Evolutionary conservation across 2,888 invertebrate genomes (phyloP).

Genomic region (Pseudoips prasinana): DNA sequence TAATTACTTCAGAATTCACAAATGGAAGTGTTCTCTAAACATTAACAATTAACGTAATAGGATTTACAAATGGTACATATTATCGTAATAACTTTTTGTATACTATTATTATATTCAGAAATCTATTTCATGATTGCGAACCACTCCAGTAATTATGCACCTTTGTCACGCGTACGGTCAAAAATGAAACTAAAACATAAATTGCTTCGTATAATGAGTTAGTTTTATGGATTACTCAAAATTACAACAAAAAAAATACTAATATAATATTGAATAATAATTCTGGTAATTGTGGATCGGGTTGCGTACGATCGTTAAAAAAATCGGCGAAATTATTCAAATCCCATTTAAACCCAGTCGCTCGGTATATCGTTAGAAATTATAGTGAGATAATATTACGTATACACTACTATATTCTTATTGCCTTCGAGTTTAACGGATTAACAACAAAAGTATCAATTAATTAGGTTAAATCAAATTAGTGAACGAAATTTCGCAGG

Average conservation of each 20-base stretch:
- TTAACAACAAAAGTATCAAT: background rate
- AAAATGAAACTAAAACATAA: constrained; percentile 32
- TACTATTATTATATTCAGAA: constrained; percentile 30
- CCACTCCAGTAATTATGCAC: constrained; percentile 28
- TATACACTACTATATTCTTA: constrained; percentile 25
- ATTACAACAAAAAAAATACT: constrained; percentile 29
- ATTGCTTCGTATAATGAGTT: constrained; percentile 34
- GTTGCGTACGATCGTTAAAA: constrained; percentile 29
- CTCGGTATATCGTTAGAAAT: constrained; percentile 20
- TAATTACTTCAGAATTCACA: constrained; percentile 19
- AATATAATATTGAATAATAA: constrained; percentile 31
- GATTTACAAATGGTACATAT: constrained; percentile 28
- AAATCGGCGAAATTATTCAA: constrained; percentile 28
- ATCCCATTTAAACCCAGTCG: constrained; percentile 32
- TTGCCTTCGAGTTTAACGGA: constrained; percentile 11
- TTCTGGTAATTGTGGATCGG: constrained; percentile 23
- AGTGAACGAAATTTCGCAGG: no score
- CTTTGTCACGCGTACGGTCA: constrained; percentile 29
- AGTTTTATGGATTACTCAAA: constrained; percentile 30
- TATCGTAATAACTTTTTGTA: constrained; percentile 33
- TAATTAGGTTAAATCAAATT: no score
- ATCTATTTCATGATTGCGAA: constrained; percentile 32
- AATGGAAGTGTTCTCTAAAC: constrained; percentile 26
- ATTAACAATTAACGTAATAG: constrained; percentile 37
- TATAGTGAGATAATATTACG: constrained; percentile 23